Evolutionary conservation across 37 sponge, comb jelly and placozoan genomes (phyloP).

Genomic region (Diacarnus erythraeanus): DNA sequence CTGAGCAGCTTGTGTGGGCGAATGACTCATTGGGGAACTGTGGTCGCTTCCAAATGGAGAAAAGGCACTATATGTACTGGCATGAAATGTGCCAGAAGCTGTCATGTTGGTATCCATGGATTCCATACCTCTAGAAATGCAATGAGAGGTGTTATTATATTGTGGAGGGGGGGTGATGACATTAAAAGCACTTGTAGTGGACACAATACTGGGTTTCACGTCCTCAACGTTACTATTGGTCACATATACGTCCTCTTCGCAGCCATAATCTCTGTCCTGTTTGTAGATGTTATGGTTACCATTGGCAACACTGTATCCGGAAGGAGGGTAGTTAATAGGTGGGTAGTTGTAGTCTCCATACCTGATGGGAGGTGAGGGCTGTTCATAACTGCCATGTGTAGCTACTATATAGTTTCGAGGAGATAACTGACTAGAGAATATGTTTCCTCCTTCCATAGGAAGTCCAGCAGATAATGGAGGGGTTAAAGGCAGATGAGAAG

Average conservation of each 20-base stretch:
- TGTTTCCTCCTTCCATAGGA: not conserved
- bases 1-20: slow-evolving; percentile 6
- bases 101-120: not conserved
- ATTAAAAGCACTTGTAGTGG: slow-evolving; percentile 23
- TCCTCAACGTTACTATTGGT: not conserved
- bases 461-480: slow-evolving; percentile 9
- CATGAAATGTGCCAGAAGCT: slow-evolving; percentile 6
- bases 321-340: not conserved
- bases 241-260: not conserved
- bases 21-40: not conserved
- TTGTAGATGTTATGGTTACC: not conserved
- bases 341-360: not conserved
- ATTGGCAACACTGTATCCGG: not conserved
- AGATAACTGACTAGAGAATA: not conserved
- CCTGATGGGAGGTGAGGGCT: not conserved
- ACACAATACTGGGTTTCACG: slow-evolving; percentile 22
- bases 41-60: slow-evolving; percentile 26
- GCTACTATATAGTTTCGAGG: slow-evolving; percentile 16
- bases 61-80: slow-evolving; percentile 23
- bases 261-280: not conserved
- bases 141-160: not conserved
- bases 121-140: not conserved
- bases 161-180: not conserved
- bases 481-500: not conserved
- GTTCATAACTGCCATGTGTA: not conserved